Conservation (phyloP, 1,140 invertebrate genomes). For the Drosophila athabasca region DNA sequence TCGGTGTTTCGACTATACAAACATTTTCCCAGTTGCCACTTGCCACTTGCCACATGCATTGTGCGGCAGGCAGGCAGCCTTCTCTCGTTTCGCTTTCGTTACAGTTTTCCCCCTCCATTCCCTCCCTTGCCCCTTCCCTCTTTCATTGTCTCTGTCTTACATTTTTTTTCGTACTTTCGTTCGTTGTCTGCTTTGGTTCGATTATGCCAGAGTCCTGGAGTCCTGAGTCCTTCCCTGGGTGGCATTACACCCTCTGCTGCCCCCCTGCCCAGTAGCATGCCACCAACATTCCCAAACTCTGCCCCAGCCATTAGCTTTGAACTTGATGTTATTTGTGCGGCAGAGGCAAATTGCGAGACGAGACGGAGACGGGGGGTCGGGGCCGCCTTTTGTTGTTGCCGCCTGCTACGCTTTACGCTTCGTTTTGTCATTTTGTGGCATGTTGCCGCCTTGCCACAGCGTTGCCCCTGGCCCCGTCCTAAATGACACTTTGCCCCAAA, state of each 20-base stretch:
- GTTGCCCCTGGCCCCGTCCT: slow-evolving; percentile 32
- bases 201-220: slow-evolving; percentile 43
- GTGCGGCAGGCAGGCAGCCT: slow-evolving; percentile 2
- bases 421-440: slow-evolving; percentile 73
- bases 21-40: slow-evolving; percentile 65
- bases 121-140: too few species aligned
- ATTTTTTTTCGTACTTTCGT: background rate
- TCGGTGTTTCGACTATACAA: slow-evolving; percentile 58
- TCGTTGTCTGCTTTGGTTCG: slow-evolving; percentile 44
- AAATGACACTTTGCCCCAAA: slow-evolving; percentile 74
- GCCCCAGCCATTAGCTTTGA: slow-evolving; percentile 73
- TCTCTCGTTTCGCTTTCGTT: slow-evolving; percentile 40
- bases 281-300: slow-evolving; percentile 6
- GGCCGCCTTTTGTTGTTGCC: slow-evolving; percentile 41
- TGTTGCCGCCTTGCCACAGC: slow-evolving; percentile 53
- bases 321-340: slow-evolving; percentile 73
- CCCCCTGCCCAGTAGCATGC: background rate
- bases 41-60: slow-evolving; percentile 63
- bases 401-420: slow-evolving; percentile 63
- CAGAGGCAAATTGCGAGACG: slow-evolving; percentile 58
- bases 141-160: slow-evolving; percentile 11
- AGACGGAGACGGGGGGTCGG: background rate
- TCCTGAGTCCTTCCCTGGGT: background rate
- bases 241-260: background rate
- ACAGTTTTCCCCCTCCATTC: slow-evolving; percentile 12